Base-by-base conservation (phyloP, 2,113 vertebrate species). In the Origma solitaria region DNA sequence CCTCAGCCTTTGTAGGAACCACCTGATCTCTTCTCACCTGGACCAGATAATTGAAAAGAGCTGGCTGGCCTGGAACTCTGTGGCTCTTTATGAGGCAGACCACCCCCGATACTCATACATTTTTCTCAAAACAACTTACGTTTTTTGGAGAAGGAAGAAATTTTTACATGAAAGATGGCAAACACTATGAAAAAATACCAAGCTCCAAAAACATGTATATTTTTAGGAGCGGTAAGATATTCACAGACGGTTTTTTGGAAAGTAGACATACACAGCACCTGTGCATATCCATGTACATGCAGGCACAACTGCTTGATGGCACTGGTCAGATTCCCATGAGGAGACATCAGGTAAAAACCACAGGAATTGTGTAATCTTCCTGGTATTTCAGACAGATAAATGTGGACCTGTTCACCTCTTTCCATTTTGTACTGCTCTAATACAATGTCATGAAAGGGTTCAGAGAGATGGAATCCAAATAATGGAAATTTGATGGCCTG, bases 11-110 rank as follows among this genome's bases (percentile, higher is more conserved):
- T 68, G 23, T 71, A 78, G 69, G 69, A 94, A 79, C 69, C 76
- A 85, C 71, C 83, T 79, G 78, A 96, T 57, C 50, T 44, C 60
- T 86, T 95, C 83, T 92, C 86, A 91, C 94, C 88, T 96, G 92
- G 88, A 75, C 40, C 28, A 86, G 86, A 31, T 94, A 81, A 92
- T 51, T 86, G 86, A n/a, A 92, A 75, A 78, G 68, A 84, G 80
- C 76, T 91, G 81, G 22, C 69, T 92, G 92, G 92, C 91, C 81
- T 37, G 45, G 49, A 71, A 65, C 83, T 69, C 65, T 22, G 57
- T 15, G 82, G 64, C 50, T 93, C 45, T 94, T 92, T 75, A 35
- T 51, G 56, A 84, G 56, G 40, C 69, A 93, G 95, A 95, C 83
- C 95, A 94, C 91, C 91, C 45, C 35, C 2, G 5, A 30, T 20